Percentiles rank a stretch among this genome's conserved stretches.
Evolutionary conservation across 1,140 invertebrate species (phyloP).

Genomic region (Caerostris extrusa): DNA sequence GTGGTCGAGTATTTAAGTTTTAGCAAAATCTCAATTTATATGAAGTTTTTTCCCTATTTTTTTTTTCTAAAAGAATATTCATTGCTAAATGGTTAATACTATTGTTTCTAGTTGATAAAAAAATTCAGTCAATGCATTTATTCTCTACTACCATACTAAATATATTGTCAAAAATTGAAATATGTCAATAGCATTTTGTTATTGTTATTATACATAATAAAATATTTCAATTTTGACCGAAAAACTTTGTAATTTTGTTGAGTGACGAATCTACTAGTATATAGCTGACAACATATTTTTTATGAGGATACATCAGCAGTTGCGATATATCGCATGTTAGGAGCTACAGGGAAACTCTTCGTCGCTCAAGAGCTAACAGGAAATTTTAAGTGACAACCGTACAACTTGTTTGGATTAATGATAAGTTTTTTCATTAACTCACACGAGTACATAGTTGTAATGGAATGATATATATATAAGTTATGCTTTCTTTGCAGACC

Average conservation of each 20-base stretch:
- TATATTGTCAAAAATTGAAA: not conserved
- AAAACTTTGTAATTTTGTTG: constrained; percentile 39
- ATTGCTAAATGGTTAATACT: not conserved
- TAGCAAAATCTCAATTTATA: not conserved
- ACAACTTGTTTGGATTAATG: not conserved
- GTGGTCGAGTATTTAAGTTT: not conserved
- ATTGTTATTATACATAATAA: not conserved
- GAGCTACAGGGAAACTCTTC: constrained; percentile 60
- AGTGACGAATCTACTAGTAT: constrained; percentile 50
- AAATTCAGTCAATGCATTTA: not conserved
- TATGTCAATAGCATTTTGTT: not conserved
- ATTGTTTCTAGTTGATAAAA: not conserved
- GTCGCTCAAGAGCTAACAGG: constrained; percentile 7
- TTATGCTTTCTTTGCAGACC: not conserved
- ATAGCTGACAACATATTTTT: constrained; percentile 65
- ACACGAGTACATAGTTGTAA: not conserved
- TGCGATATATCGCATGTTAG: constrained; percentile 24
- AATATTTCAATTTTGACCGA: not conserved
- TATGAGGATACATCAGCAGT: not conserved
- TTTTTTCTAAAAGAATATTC: not conserved
- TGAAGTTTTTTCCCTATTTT: not conserved
- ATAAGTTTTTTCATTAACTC: not conserved
- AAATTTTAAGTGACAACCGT: constrained; percentile 34
- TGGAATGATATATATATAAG: not conserved
- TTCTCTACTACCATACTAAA: not conserved